Percentiles rank a stretch among this genome's conserved stretches.
Conservation (phyloP, 2,888 invertebrate species). For the Icerya purchasi region DNA sequence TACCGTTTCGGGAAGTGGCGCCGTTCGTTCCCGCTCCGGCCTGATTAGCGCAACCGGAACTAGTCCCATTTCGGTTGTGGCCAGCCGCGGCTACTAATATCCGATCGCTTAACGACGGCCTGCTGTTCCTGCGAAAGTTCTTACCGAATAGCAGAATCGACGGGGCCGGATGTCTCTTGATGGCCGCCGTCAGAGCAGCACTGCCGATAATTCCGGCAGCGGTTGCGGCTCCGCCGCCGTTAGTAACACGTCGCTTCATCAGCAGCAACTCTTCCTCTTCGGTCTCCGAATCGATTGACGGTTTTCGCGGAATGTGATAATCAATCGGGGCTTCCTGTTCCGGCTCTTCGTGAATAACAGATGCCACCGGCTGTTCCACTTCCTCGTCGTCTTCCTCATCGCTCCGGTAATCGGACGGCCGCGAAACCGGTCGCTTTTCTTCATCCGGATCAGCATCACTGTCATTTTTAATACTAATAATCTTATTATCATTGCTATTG, state of each 20-base stretch:
- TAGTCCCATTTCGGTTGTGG: constrained; percentile 46
- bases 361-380: background rate
- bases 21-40: too few species aligned
- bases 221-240: too few species aligned
- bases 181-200: background rate
- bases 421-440: too few species aligned
- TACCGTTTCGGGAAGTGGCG: too few species aligned
- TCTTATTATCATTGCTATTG: too few species aligned
- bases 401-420: background rate
- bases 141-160: constrained; percentile 6
- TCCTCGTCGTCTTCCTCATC: background rate
- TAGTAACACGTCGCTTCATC: constrained; percentile 11
- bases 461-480: too few species aligned
- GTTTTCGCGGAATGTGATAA: constrained; percentile 54
- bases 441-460: too few species aligned
- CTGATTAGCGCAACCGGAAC: too few species aligned
- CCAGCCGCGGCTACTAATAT: constrained; percentile 56
- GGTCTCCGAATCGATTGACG: constrained; percentile 20
- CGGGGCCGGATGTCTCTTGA: background rate
- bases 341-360: constrained; percentile 29
- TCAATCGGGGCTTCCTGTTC: constrained; percentile 74
- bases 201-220: too few species aligned
- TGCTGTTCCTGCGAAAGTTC: too few species aligned
- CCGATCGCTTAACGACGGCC: too few species aligned
- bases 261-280: constrained; percentile 15